Conservation (phyloP, 2,888 invertebrate species). For the Philaethria dido region DNA sequence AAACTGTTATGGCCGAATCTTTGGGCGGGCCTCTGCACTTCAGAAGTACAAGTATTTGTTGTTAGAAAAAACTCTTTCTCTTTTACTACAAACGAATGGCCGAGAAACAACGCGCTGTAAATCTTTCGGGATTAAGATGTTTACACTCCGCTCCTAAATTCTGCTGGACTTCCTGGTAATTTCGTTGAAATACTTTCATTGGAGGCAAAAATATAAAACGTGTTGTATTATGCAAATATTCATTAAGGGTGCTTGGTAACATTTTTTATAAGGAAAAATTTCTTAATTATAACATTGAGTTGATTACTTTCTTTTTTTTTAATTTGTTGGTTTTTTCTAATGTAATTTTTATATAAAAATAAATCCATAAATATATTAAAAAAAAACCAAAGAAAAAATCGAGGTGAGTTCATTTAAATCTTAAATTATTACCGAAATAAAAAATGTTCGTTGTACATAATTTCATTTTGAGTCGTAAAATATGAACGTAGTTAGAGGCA, state of each 20-base stretch:
- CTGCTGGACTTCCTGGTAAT: constrained; percentile 36
- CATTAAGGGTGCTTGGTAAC: background rate
- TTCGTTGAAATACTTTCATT: constrained; percentile 20
- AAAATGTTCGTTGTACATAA: constrained; percentile 20
- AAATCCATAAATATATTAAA: background rate
- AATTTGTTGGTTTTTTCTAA: background rate
- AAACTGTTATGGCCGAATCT: constrained; percentile 68
- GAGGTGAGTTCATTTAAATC: background rate
- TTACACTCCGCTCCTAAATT: constrained; percentile 38
- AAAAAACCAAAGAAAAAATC: background rate
- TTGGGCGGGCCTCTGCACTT: constrained; percentile 51
- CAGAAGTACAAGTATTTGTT: constrained; percentile 50
- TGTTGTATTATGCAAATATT: constrained; percentile 11
- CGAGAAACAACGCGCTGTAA: constrained; percentile 50
- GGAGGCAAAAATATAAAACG: constrained; percentile 17
- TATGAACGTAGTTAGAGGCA: constrained; percentile 26
- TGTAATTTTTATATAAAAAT: background rate
- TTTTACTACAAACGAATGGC: constrained; percentile 48
- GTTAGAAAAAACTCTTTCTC: constrained; percentile 48
- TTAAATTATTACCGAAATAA: constrained; percentile 19
- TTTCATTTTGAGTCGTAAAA: constrained; percentile 25
- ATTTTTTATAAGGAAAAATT: background rate
- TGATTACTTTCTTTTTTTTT: background rate
- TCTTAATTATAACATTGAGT: constrained; percentile 16
- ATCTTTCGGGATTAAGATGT: constrained; percentile 48